Conservation (phyloP, 2,888 invertebrate species). For the Melipona bicolor region DNA sequence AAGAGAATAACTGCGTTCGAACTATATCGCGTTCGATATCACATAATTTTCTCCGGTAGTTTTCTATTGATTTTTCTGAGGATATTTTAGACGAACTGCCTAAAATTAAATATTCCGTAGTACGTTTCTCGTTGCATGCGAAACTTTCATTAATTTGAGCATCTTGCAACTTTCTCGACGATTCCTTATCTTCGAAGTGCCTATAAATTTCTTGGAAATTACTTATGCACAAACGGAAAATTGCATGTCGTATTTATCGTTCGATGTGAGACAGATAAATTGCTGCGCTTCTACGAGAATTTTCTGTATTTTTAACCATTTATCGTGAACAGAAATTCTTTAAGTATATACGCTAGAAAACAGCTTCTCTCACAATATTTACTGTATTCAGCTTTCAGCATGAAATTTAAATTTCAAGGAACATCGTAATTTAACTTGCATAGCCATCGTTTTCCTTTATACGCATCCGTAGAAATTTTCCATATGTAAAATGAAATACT, state of each 20-base stretch:
- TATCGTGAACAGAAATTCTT: background rate
- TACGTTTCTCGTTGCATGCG: background rate
- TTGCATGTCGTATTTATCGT: background rate
- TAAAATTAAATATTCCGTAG: background rate
- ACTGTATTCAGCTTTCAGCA: background rate
- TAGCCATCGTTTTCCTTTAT: background rate
- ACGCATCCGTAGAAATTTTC: background rate
- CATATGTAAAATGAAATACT: background rate
- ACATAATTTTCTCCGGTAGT: background rate
- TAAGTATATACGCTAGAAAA: background rate
- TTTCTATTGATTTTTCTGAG: background rate
- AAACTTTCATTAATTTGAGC: background rate
- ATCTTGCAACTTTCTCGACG: background rate
- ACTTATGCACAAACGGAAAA: background rate
- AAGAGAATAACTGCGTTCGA: too few relatives aligned
- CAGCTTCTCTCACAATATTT: background rate
- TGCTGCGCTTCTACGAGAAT: background rate
- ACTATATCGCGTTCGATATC: background rate
- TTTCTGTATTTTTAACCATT: background rate
- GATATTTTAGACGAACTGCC: background rate
- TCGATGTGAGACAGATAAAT: background rate
- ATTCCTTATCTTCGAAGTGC: background rate
- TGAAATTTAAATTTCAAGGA: background rate
- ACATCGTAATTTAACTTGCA: background rate
- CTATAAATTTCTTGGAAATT: background rate